Base-by-base conservation (phyloP, 2,888 invertebrate species). In the Trissoscelio sp. region DNA sequence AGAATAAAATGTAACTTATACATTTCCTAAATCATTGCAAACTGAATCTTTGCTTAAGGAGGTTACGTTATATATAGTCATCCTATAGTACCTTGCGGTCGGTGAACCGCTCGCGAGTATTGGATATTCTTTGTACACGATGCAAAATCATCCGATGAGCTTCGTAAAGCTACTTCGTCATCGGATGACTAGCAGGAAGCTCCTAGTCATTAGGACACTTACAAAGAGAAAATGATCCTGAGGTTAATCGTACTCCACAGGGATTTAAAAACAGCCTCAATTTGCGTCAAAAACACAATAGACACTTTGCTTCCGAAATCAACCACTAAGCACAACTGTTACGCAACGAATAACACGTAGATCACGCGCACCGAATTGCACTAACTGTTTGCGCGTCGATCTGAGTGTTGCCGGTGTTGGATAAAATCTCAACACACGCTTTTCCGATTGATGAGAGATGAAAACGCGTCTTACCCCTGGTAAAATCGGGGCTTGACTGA, bases 401-500 rank as follows among this genome's bases (percentile, higher is more conserved):
- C n/a, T n/a, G n/a, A n/a, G n/a, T n/a, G n/a, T n/a, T n/a, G n/a
- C n/a, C n/a, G n/a, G n/a, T n/a, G n/a, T n/a, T n/a, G n/a, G n/a
- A n/a, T n/a, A n/a, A n/a, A n/a, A n/a, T n/a, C n/a, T n/a, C n/a
- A n/a, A n/a, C 20, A 18, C 42, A 62, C 51, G 42, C 31, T 62
- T 85, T 84, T n/a, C n/a, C n/a, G n/a, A n/a, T 73, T 6, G 3
- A 31, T 16, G 12, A 11, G 31, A 3, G 1, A 9, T 83, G 66
- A 66, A 84, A 86, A 84, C 88, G 86, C 88, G 88, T 85, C 85
- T 86, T 84, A 88, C 89, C 89, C 89, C 88, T 86, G 81, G 83
- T 81, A 86, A 86, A 80, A 86, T 87, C 87, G 89, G 89, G 88
- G 88, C 87, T 87, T 85, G 86, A 91, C 90, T 91, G 88, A 89